Evolutionary conservation across 2,797 vertebrate species (phyloP).

Genomic region (Synaphobranchus kaupii): DNA sequence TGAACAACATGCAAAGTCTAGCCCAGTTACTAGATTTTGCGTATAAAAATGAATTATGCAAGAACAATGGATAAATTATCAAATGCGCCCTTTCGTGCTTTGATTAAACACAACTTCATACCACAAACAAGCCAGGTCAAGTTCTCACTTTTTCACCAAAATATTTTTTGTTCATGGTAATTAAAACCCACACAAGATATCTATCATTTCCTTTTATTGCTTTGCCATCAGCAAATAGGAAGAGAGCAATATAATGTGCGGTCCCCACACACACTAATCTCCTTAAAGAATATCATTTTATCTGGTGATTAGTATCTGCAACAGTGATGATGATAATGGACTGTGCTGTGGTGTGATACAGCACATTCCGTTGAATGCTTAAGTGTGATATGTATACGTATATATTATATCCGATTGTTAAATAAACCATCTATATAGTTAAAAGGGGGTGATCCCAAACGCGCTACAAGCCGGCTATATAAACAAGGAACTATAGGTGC

Average conservation of each 20-base stretch:
- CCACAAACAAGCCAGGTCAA: too few species aligned
- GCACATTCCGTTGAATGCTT: neutral
- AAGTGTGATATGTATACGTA: neutral
- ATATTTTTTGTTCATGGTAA: neutral
- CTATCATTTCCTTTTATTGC: neutral
- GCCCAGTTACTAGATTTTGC: too few species aligned
- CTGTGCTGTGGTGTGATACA: neutral
- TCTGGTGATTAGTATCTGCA: neutral
- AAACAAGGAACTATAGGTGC: too few species aligned
- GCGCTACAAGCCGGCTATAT: too few species aligned
- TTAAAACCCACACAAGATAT: neutral
- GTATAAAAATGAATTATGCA: too few species aligned
- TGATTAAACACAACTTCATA: too few species aligned
- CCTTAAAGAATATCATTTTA: neutral
- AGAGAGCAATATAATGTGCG: neutral
- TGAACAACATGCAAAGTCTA: too few species aligned
- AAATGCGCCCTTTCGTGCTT: too few species aligned
- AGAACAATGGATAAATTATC: too few species aligned
- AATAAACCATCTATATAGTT: neutral
- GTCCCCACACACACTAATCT: neutral
- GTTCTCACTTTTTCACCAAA: too few species aligned
- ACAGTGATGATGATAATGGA: neutral
- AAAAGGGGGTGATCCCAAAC: too few species aligned
- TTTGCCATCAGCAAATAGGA: neutral
- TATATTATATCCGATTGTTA: neutral